Evolutionary conservation across 2,888 invertebrate species (phyloP).

Genomic region (Acanthacorydalis orientalis): DNA sequence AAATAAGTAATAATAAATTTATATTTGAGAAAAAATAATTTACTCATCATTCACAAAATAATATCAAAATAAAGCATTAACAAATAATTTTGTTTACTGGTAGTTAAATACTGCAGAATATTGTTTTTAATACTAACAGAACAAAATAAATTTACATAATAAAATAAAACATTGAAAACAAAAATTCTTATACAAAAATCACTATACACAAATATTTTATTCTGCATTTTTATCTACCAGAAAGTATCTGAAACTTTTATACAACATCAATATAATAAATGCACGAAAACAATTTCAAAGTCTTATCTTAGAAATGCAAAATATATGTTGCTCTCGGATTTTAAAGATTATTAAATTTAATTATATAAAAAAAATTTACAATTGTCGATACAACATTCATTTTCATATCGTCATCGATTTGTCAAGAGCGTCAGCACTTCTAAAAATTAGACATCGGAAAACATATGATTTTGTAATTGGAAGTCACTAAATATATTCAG

Average conservation of each 20-base stretch:
- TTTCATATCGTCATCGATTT: too few species aligned
- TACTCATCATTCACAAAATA: slow-evolving; percentile 1
- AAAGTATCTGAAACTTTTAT: neutral
- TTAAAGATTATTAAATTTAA: too few species aligned
- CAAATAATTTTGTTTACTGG: slow-evolving; percentile 1
- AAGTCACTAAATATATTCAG: too few species aligned
- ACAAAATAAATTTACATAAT: too few species aligned
- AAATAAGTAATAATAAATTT: slow-evolving; percentile 1
- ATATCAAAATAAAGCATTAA: slow-evolving; percentile 6
- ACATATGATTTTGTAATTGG: too few species aligned
- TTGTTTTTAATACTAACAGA: neutral
- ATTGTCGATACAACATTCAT: too few species aligned
- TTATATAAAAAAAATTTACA: too few species aligned
- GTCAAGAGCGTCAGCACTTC: too few species aligned
- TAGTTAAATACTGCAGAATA: neutral
- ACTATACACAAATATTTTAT: neutral
- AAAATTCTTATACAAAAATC: neutral
- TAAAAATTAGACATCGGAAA: too few species aligned
- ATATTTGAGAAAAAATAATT: slow-evolving; percentile 6
- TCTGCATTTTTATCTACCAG: neutral
- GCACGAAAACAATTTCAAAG: neutral
- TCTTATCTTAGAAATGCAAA: too few species aligned
- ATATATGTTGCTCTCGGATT: too few species aligned
- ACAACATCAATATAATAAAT: neutral
- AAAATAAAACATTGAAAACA: neutral